Base-by-base conservation (phyloP, 2,888 invertebrate genomes). In the Volucella bombylans region DNA sequence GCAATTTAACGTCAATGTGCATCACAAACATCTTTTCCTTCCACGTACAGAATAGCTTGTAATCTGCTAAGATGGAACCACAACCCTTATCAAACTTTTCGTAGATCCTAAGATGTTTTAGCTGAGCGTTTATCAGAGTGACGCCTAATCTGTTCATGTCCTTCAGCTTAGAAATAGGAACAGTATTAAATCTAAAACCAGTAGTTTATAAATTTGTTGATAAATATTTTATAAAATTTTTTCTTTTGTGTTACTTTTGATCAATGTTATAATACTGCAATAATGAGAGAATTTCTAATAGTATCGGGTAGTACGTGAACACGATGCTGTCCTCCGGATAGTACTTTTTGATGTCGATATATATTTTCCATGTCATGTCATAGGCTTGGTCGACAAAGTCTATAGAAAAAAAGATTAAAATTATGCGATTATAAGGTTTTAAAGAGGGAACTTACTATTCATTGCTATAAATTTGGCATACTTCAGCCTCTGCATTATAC, bases 401-500 rank as follows among this genome's bases (percentile, higher is more conserved):
- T 74, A 1, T 4, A 1, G 12, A 8, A 68, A 68, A 31, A 15
- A 1, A 39, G 31, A 45, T n/a, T 2, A 1, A 1, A 2, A 23
- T 12, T 8, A 12, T 9, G 15, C 12, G 4, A 10, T 1, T 52
- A 23, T 39, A 31, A 12, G 14, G 8, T 4, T n/a, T 6, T 0
- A 10, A 9, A 14, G 3, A 31, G 9, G 9, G 8, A 68, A 45
- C 47, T 65, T 57, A 74, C 73, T 74, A 39, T 74, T 65, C 55
- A 74, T 57, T 8, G 73, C 64, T 23, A 74, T 55, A n/a, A 74
- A 74, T 38, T 74, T 74, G 55, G 73, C 64, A 23, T 74, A 74
- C 23, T 74, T 65, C 12, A 65, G 31, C 14, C 64, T 74, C 18
- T 65, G 73, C 64, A 55, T 41, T 10, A 73, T 57, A 12, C 73